Evolutionary conservation across 1,140 invertebrate genomes (phyloP).

Genomic region (Aphelinus atriplicis): DNA sequence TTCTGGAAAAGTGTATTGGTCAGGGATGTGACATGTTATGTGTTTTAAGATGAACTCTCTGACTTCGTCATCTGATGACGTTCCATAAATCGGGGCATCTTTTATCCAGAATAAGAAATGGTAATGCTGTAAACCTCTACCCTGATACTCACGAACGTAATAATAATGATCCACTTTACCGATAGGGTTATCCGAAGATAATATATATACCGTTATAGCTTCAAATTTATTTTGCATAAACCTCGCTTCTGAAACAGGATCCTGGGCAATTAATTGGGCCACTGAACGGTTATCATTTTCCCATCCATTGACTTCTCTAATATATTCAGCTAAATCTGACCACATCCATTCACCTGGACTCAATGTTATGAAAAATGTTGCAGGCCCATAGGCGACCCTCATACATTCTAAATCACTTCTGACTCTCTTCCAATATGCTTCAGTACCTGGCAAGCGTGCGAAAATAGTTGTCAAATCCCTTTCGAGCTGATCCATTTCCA

Average conservation of each 20-base stretch:
- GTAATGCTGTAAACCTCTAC: no score
- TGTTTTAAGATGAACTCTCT: slow-evolving; percentile 50
- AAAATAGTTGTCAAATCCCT: slow-evolving; percentile 45
- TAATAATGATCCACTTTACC: slow-evolving; percentile 40
- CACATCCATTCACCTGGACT: slow-evolving; percentile 56
- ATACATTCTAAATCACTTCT: slow-evolving; percentile 49
- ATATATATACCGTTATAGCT: slow-evolving; percentile 53
- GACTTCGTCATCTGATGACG: slow-evolving; percentile 44
- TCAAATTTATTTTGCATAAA: slow-evolving; percentile 55
- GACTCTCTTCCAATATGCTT: slow-evolving; percentile 47
- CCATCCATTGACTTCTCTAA: slow-evolving; percentile 46
- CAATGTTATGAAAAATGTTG: slow-evolving; percentile 58
- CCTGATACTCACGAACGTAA: no score
- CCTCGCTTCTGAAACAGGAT: slow-evolving; percentile 51
- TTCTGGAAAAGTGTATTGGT: slow-evolving; percentile 30
- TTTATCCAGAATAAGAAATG: no score
- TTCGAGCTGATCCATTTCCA: slow-evolving; percentile 25
- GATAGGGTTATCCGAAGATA: slow-evolving; percentile 45
- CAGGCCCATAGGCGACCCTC: slow-evolving; percentile 53
- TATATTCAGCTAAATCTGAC: slow-evolving; percentile 52
- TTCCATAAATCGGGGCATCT: slow-evolving; percentile 43
- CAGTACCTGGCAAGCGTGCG: slow-evolving; percentile 45
- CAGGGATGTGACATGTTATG: slow-evolving; percentile 49
- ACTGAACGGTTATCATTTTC: slow-evolving; percentile 33
- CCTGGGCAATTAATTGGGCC: slow-evolving; percentile 43